Conservation (phyloP, 2,113 vertebrate genomes). For the Xenopus tropicalis region UCB_Xtro_10.0 CM004451.2:77665501-77666000, state of each 20-base stretch:
- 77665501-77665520: too few relatives aligned
- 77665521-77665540: too few relatives aligned
- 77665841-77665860: slow-evolving; percentile 52
- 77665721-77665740: neutral
- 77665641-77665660: too few relatives aligned
- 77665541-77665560: too few relatives aligned
- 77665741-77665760: neutral
- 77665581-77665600: too few relatives aligned
- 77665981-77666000: slow-evolving; percentile 58
- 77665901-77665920: slow-evolving; percentile 63
- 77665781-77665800: neutral
- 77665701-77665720: slow-evolving; percentile 1
- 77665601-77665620: too few relatives aligned
- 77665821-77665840: slow-evolving; percentile 49
- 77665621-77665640: too few relatives aligned
- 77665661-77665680: too few relatives aligned
- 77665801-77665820: slow-evolving; percentile 35
- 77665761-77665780: slow-evolving; percentile 2
- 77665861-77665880: slow-evolving; percentile 56
- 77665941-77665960: slow-evolving; percentile 59
- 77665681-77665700: neutral
- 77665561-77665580: too few relatives aligned
- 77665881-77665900: slow-evolving; percentile 56
- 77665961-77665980: slow-evolving; percentile 61
- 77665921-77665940: slow-evolving; percentile 68